These are phyloP conservation scores for Chamaetylas fuelleborni DNA, from an alignment of 2,113 vertebrate genomes.

Conservation along the genomic window DNA sequence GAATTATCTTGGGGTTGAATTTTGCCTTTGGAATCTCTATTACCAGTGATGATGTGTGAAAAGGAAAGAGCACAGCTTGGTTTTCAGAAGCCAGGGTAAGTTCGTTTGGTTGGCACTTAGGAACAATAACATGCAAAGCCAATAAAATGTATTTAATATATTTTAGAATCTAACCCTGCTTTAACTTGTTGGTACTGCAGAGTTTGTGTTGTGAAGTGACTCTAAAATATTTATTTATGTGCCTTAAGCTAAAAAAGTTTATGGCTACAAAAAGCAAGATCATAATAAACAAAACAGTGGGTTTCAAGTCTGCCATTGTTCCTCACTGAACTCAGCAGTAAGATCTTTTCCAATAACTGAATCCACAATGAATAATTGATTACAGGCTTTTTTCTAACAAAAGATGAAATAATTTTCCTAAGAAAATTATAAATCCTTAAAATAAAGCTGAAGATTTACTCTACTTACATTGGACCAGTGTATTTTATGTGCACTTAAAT, in stretches of 20 bases:
- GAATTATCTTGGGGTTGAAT: neutral
- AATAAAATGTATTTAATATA: neutral
- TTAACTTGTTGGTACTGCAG: neutral
- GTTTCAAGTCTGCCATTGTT: neutral
- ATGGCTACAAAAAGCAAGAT: neutral
- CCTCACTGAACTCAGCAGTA: neutral
- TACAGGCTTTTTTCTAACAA: neutral
- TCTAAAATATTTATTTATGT: neutral
- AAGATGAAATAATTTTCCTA: neutral
- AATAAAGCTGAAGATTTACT: neutral
- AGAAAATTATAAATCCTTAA: neutral
- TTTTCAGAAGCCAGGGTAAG: neutral
- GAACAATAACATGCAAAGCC: neutral
- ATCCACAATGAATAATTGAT: neutral
- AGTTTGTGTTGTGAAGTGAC: neutral
- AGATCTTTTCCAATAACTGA: neutral
- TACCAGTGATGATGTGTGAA: slow-evolving; percentile 2
- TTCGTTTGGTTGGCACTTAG: neutral
- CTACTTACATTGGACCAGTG: neutral
- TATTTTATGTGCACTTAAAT: neutral
- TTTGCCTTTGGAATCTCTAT: neutral
- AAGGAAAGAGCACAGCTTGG: neutral
- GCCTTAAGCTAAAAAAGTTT: neutral
- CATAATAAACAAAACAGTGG: neutral
- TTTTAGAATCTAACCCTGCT: neutral